Evolutionary conservation across 2,888 invertebrate species (phyloP), one percentile per base, ranked within the genome.

Genomic region (Andrena fulva): DNA sequence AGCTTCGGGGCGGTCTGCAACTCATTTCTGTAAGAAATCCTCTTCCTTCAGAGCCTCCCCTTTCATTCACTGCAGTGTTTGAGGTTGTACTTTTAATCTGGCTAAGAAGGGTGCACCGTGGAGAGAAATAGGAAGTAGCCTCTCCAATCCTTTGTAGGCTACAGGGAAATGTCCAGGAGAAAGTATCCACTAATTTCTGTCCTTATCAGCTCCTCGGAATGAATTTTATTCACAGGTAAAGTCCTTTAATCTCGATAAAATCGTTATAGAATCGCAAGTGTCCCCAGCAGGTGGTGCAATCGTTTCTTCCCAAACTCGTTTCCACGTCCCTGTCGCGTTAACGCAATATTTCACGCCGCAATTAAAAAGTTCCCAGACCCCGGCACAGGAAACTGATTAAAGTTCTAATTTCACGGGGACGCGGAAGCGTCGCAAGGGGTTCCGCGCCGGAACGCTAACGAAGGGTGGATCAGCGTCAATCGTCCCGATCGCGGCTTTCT

Each of bases 401-500:
- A n/a, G 16, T 27, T 78, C 62, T 20, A 56, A 72, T 56, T 71
- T 56, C 33, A 27, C 54, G 6, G 29, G 12, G 8, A 27, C n/a
- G 7, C 16, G 27, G 4, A 56, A 63, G 42, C 42, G 42, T 42
- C 42, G 42, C 42, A 16, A 42, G 16, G 42, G 42, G 29, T 42
- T 52, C 33, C 48, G 2, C 31, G 16, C 20, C 16, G n/a, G 48
- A 35, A 10, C 20, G 8, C 20, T 54, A 60, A 72, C 12, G 27
- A 64, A 60, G 8, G 52, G 7, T 16, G 42, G 64, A 67, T 74
- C 52, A 48, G 20, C 56, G 59, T 33, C 29, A 52, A 80, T n/a
- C 54, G 56, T 42, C 69, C 64, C 67, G 33, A 72, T 83, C 54
- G 59, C 24, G 63, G 42, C 42, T 75, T 72, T 31, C 48, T 33